These are phyloP conservation scores for Ellobium chinense DNA, from an alignment of 2,888 invertebrate species.

Conservation along the genomic window DNA sequence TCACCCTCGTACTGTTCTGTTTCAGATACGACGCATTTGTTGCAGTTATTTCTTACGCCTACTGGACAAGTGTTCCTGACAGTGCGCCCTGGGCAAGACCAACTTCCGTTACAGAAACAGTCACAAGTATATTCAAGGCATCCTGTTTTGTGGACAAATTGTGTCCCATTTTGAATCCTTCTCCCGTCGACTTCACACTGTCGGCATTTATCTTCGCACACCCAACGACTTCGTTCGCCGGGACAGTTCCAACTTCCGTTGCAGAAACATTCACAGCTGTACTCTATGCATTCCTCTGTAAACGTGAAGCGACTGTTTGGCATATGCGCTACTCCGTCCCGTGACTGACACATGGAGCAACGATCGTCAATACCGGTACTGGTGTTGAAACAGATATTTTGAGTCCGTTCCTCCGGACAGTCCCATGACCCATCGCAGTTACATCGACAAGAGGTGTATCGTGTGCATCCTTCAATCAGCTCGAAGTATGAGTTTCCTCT, in stretches of 20 bases:
- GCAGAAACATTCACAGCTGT: slow-evolving; percentile 64
- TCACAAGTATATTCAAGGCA: slow-evolving; percentile 67
- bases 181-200: slow-evolving; percentile 60
- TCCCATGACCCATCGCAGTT: slow-evolving; percentile 69
- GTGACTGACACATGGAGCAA: slow-evolving; percentile 39
- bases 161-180: slow-evolving; percentile 55
- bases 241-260: slow-evolving; percentile 70
- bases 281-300: slow-evolving; percentile 54
- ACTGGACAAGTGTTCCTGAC: slow-evolving; percentile 54
- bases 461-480: slow-evolving; percentile 62
- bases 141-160: slow-evolving; percentile 58
- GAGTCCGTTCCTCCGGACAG: slow-evolving; percentile 61
- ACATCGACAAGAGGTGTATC: slow-evolving; percentile 64
- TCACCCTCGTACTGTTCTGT: slow-evolving; percentile 48
- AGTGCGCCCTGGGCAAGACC: slow-evolving; percentile 61
- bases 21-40: slow-evolving; percentile 42
- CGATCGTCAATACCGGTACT: not conserved
- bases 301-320: slow-evolving; percentile 38
- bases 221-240: slow-evolving; percentile 26
- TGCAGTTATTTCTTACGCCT: slow-evolving; percentile 51
- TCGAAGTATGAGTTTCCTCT: slow-evolving; percentile 63
- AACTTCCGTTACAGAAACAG: slow-evolving; percentile 65
- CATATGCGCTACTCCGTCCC: slow-evolving; percentile 34
- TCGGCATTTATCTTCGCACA: slow-evolving; percentile 53
- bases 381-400: slow-evolving; percentile 54